phyloP scores from a whole-genome alignment of 2,797 vertebrate species.

The Apodemus agrarius region DNA sequence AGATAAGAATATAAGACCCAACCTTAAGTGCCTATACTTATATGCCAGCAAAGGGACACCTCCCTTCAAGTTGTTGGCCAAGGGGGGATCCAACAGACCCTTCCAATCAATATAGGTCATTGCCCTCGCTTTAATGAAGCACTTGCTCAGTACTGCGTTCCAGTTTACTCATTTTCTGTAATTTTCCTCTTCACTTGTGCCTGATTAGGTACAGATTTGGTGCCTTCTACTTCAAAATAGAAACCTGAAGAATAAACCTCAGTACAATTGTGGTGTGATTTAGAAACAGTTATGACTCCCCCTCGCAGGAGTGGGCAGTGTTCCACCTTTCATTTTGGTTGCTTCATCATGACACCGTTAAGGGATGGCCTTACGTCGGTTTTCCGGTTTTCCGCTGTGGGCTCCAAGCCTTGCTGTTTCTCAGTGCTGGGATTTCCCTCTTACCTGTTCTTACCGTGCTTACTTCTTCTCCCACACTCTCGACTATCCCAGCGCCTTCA shows the following conservation, averaged over 20 bases:
- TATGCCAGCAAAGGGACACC: neutral
- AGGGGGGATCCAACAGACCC: neutral
- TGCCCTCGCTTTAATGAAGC: neutral
- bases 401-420: neutral
- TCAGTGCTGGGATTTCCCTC: neutral
- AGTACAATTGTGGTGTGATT: neutral
- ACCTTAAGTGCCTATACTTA: neutral
- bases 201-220: neutral
- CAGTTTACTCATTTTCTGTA: neutral
- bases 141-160: neutral
- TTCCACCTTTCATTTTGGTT: constrained; percentile 11
- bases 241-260: neutral
- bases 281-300: neutral
- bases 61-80: neutral
- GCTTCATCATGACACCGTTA: neutral
- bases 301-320: neutral
- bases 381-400: neutral
- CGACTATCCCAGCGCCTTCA: constrained; percentile 93
- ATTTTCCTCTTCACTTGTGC: neutral
- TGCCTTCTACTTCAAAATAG: neutral
- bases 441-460: constrained; percentile 93
- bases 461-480: constrained; percentile 94
- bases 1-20: neutral
- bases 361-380: neutral
- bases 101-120: neutral